Base-by-base conservation (phyloP, 2,113 vertebrate species). In the Tachysurus vachellii region DNA sequence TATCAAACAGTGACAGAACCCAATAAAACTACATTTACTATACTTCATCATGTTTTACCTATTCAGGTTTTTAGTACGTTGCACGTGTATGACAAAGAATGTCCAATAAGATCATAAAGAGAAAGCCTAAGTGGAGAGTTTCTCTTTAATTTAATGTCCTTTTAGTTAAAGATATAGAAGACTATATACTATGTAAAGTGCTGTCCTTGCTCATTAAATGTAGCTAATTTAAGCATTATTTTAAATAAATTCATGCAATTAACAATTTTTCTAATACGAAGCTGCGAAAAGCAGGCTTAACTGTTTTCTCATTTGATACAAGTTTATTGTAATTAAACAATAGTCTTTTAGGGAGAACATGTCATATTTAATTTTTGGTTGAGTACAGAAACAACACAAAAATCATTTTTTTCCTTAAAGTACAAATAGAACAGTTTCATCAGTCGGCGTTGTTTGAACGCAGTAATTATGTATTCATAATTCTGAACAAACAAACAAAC, bases 61-160 rank as follows among this genome's bases (percentile, higher is more conserved):
- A 0, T 59, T 77, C 31, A 54, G 53, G 59, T 75, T 86, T 84
- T 73, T 84, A 28, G 21, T 61, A 54, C 68, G 84, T 56, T 75
- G 57, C 83, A 66, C 80, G 44, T 53, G 87, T 82, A 57, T 61
- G 54, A 75, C 84, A 66, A 80, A 64, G 66, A 82, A 5, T 5
- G 89, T 89, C 86, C 88, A 90, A 96, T 90, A 93, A 92, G 89
- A 92, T 92, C 95, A 94, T 96, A 96, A 99, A 98, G 97, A 98
- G 97, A 97, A 98, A 98, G 95, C 89, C 75, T 81, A 90, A 90
- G 93, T 93, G 92, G 82, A 92, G 91, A 71, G 91, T 91, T 94
- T 93, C 91, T 90, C 89, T 95, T 92, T 93, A 90, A 95, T 96
- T 96, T 97, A 16, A 89, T 94, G 94, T 96, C 96, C 94, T 96